phyloP scores from a whole-genome alignment of 2,888 invertebrate genomes.

The Aphidius colemani region DNA sequence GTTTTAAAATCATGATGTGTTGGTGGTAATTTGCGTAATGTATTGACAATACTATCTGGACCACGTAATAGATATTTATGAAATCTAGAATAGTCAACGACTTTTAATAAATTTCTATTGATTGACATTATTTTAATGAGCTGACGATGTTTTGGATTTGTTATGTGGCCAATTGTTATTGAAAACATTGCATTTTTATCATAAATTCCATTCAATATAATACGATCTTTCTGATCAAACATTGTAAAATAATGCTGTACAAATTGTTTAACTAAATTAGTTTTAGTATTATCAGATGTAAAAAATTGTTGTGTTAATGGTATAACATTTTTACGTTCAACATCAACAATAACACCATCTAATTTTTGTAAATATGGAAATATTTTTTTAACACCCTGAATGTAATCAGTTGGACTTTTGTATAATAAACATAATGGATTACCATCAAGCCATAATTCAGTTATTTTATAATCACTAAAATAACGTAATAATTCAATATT shows the following conservation, averaged over 20 bases:
- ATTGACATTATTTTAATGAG: conserved; percentile 47
- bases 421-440: conserved; percentile 53
- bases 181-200: conserved; percentile 54
- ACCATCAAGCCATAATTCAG: conserved; percentile 55
- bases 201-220: conserved; percentile 52
- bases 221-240: conserved; percentile 54
- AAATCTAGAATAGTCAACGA: conserved; percentile 56
- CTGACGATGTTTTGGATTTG: conserved; percentile 49
- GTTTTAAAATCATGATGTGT: conserved; percentile 49
- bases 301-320: conserved; percentile 43
- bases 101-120: conserved; percentile 55
- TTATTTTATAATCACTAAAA: conserved; percentile 52
- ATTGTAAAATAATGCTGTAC: conserved; percentile 51
- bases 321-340: conserved; percentile 42
- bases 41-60: conserved; percentile 52
- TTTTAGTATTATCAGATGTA: conserved; percentile 44
- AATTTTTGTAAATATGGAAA: conserved; percentile 52
- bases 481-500: conserved; percentile 46
- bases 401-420: conserved; percentile 45
- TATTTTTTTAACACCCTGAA: conserved; percentile 44
- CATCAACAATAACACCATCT: conserved; percentile 51
- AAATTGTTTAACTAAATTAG: conserved; percentile 51
- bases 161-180: conserved; percentile 49
- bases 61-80: conserved; percentile 53
- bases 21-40: conserved; percentile 47